Evolutionary conservation across 1,140 invertebrate species (phyloP).

Genomic region (Telenomus remus): DNA sequence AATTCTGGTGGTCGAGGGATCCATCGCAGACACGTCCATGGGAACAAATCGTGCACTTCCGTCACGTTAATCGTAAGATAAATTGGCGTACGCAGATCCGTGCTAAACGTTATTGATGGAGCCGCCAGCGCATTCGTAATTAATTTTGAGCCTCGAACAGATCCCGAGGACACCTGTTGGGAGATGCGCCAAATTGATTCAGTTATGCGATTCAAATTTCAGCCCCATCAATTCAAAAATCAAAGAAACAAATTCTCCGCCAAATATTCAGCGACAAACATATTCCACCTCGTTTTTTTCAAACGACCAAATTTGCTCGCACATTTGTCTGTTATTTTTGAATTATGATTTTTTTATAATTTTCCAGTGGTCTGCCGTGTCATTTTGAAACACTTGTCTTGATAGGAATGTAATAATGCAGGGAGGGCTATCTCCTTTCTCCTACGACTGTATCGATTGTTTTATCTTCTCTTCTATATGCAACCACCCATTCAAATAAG

Average conservation of each 20-base stretch:
- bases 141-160: constrained; percentile 34
- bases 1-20: constrained; percentile 47
- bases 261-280: too few relatives aligned
- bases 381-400: constrained; percentile 25
- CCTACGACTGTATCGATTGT: constrained; percentile 50
- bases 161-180: constrained; percentile 31
- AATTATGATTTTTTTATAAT: constrained; percentile 3
- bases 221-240: neutral
- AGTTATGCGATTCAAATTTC: neutral
- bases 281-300: too few relatives aligned
- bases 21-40: constrained; percentile 39
- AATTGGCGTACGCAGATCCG: constrained; percentile 23
- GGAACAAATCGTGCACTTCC: constrained; percentile 51
- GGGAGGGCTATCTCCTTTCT: constrained; percentile 35
- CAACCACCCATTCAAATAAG: constrained; percentile 48
- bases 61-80: constrained; percentile 54
- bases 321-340: too few relatives aligned
- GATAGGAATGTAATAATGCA: constrained; percentile 30
- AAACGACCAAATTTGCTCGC: too few relatives aligned
- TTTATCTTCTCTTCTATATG: constrained; percentile 33
- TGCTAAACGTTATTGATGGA: constrained; percentile 49
- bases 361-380: too few relatives aligned
- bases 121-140: constrained; percentile 33
- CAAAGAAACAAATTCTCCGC: too few relatives aligned
- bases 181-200: constrained; percentile 16